Evolutionary conservation across 2,888 invertebrate species (phyloP).

Genomic region (Eupelmus urozonus): DNA sequence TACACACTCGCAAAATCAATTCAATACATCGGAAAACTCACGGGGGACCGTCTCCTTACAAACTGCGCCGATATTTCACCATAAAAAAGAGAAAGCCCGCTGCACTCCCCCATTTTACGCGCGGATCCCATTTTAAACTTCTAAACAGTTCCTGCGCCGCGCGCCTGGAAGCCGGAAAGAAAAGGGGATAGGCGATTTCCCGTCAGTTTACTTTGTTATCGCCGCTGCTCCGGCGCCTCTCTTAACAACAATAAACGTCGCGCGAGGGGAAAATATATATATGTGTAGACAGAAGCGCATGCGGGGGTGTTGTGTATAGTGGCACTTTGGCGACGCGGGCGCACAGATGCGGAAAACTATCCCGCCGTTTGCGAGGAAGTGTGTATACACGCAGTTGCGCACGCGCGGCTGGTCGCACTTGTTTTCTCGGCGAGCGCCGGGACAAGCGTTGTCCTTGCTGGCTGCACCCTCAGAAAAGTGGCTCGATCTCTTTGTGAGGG

Average conservation of each 20-base stretch:
- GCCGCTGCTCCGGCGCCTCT: slow-evolving; percentile 10
- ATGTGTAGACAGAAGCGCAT: not conserved
- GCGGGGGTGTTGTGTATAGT: not conserved
- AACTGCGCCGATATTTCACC: slow-evolving; percentile 33
- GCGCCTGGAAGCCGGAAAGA: not conserved
- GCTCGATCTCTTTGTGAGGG: not conserved
- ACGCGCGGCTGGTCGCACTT: slow-evolving; percentile 6
- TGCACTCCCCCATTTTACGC: not conserved
- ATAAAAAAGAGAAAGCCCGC: not conserved
- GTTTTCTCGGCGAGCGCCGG: slow-evolving; percentile 19
- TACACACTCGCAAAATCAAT: no score
- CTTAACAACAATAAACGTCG: slow-evolving; percentile 47
- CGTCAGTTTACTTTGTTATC: slow-evolving; percentile 39
- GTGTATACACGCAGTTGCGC: slow-evolving; percentile 2
- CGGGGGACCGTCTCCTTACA: not conserved
- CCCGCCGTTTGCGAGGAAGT: not conserved
- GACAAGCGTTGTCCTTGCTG: slow-evolving; percentile 24
- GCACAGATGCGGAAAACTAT: slow-evolving; percentile 71
- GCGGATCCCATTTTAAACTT: slow-evolving; percentile 37
- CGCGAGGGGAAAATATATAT: not conserved
- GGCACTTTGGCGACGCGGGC: slow-evolving; percentile 54
- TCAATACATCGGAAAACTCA: not conserved
- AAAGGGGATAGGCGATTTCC: not conserved
- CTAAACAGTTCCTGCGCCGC: slow-evolving; percentile 26
- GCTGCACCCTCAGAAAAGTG: not conserved